Conservation (phyloP, 2,113 vertebrate genomes). For the Amphilophus citrinellus region DNA sequence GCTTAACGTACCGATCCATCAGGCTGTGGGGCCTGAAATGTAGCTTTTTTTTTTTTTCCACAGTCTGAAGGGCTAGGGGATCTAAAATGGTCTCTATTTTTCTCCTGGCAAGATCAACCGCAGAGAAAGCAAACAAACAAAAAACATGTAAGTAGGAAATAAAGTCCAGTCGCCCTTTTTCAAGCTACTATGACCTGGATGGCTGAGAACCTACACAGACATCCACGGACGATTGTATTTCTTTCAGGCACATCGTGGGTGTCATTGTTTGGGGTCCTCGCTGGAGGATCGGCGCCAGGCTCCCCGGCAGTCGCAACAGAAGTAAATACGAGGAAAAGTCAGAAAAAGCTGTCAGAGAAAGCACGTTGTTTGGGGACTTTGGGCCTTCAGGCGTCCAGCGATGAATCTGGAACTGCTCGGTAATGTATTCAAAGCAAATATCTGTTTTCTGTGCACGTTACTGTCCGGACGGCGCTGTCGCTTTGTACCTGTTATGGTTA, state of each 20-base stretch:
- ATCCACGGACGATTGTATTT: slow-evolving; percentile 16
- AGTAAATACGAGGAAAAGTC: slow-evolving; percentile 20
- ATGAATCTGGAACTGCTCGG: slow-evolving; percentile 86
- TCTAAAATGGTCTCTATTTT: too few species aligned
- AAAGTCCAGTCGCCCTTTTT: too few species aligned
- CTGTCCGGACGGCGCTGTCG: not conserved
- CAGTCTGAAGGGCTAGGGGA: too few species aligned
- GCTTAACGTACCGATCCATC: too few species aligned
- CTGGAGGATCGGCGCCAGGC: slow-evolving; percentile 67
- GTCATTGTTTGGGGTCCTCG: slow-evolving; percentile 79
- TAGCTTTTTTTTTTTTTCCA: too few species aligned
- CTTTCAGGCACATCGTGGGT: slow-evolving; percentile 47
- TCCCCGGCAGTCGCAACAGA: slow-evolving; percentile 5
- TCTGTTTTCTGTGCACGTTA: not conserved
- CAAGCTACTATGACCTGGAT: too few species aligned
- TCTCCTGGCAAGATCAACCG: too few species aligned
- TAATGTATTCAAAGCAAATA: slow-evolving; percentile 30
- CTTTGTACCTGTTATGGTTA: slow-evolving; percentile 44
- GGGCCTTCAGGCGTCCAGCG: not conserved
- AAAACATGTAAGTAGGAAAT: too few species aligned
- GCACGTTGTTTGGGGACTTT: not conserved
- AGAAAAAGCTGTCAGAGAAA: not conserved
- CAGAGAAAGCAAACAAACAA: too few species aligned
- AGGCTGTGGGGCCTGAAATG: too few species aligned
- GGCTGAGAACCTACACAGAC: too few species aligned